Evolutionary conservation across 2,888 invertebrate genomes (phyloP).

Genomic region (Polylopha cassiicola): DNA sequence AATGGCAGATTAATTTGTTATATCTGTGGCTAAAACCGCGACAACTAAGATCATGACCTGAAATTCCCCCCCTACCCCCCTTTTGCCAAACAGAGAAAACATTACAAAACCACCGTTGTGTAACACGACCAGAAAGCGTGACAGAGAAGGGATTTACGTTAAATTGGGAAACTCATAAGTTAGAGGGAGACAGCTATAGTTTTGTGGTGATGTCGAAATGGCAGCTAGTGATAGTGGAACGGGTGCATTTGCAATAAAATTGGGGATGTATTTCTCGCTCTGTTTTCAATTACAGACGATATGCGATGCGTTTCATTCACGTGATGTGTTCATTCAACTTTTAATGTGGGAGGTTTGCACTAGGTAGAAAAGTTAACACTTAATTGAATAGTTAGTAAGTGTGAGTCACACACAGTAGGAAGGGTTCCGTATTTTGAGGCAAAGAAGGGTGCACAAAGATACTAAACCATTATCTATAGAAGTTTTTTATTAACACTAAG

Average conservation of each 20-base stretch:
- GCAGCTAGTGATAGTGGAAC: constrained; percentile 32
- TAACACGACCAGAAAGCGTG: constrained; percentile 28
- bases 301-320: too few species aligned
- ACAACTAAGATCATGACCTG: constrained; percentile 26
- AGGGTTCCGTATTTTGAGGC: too few species aligned
- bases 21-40: constrained; percentile 29
- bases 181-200: constrained; percentile 32
- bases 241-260: constrained; percentile 52
- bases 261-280: constrained; percentile 33
- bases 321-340: too few species aligned
- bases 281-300: constrained; percentile 26
- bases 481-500: too few species aligned
- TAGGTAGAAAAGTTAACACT: too few species aligned
- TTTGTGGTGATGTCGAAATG: too few species aligned
- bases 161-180: constrained; percentile 24
- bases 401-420: too few species aligned
- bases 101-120: constrained; percentile 22
- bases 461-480: too few species aligned
- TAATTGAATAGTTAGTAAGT: too few species aligned
- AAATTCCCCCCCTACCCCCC: constrained; percentile 25
- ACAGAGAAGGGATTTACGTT: constrained; percentile 20
- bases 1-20: too few species aligned
- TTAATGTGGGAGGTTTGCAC: too few species aligned
- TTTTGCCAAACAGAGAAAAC: constrained; percentile 26
- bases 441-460: too few species aligned